phyloP scores from a whole-genome alignment of 2,797 vertebrate species.

The Poliocrania exsul region DNA sequence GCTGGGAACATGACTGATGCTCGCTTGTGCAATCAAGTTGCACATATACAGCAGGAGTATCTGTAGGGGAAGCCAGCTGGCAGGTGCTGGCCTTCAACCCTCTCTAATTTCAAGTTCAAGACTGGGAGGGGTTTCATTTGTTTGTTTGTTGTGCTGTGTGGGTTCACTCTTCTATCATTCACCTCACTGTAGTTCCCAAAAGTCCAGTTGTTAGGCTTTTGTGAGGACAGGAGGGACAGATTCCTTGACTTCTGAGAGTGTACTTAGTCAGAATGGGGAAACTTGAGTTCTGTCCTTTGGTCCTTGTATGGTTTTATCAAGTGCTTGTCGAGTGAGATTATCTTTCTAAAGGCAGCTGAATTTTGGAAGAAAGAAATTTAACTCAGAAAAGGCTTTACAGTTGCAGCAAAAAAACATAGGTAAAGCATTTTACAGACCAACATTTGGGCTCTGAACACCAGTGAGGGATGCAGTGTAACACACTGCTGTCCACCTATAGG shows the following conservation, averaged over 20 bases:
- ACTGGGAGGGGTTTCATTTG: rapidly evolving
- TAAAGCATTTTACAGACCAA: background rate
- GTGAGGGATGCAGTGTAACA: background rate
- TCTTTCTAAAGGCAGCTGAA: background rate
- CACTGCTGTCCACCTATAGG: rapidly evolving
- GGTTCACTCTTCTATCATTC: background rate
- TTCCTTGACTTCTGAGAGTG: background rate
- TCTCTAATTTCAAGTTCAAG: background rate
- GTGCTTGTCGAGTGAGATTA: background rate
- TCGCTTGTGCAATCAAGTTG: rapidly evolving
- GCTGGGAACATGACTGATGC: rapidly evolving
- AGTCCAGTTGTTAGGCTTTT: rapidly evolving
- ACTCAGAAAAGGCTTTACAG: background rate
- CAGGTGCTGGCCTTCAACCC: background rate
- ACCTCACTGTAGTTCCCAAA: background rate
- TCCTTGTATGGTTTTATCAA: background rate
- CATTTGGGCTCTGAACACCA: background rate
- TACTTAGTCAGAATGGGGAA: background rate
- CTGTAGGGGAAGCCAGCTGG: background rate
- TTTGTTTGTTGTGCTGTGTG: background rate
- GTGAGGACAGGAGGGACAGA: background rate
- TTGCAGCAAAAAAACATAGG: background rate
- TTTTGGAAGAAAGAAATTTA: background rate
- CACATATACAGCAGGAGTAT: background rate
- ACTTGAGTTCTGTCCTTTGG: background rate